phyloP scores from a whole-genome alignment of 1,140 invertebrate genomes.

The Calephelis nemesis region DNA sequence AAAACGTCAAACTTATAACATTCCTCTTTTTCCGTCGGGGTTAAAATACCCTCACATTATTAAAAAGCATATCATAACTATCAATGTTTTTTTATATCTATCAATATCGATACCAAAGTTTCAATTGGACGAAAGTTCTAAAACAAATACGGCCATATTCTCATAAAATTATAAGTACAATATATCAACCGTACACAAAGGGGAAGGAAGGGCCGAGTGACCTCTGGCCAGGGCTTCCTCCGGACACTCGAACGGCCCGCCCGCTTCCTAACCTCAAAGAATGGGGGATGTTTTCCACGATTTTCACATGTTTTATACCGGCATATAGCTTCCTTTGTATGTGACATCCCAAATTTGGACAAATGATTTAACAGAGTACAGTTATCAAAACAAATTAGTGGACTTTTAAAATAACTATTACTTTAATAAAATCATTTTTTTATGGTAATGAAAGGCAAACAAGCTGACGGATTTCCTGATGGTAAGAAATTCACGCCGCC shows the following conservation, averaged over 20 bases:
- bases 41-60: too few species aligned
- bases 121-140: not conserved
- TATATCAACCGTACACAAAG: slow-evolving; percentile 19
- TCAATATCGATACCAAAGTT: not conserved
- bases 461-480: too few species aligned
- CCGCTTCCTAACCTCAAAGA: slow-evolving; percentile 9
- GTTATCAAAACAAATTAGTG: not conserved
- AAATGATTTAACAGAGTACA: not conserved
- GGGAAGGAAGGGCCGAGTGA: slow-evolving; percentile 39
- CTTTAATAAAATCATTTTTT: not conserved
- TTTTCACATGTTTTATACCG: slow-evolving; percentile 6
- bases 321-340: not conserved
- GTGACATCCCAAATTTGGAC: not conserved
- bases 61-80: too few species aligned
- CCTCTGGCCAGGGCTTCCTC: slow-evolving; percentile 32
- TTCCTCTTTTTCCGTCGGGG: too few species aligned
- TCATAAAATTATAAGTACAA: slow-evolving; percentile 20
- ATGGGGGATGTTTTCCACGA: slow-evolving; percentile 1
- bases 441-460: too few species aligned
- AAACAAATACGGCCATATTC: slow-evolving; percentile 14
- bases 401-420: not conserved
- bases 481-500: too few species aligned
- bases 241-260: slow-evolving; percentile 27
- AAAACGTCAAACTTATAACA: too few species aligned
- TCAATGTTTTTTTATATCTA: not conserved